Evolutionary conservation across 2,113 vertebrate genomes (phyloP).

Genomic region (Dicerorhinus sumatrensis): DNA sequence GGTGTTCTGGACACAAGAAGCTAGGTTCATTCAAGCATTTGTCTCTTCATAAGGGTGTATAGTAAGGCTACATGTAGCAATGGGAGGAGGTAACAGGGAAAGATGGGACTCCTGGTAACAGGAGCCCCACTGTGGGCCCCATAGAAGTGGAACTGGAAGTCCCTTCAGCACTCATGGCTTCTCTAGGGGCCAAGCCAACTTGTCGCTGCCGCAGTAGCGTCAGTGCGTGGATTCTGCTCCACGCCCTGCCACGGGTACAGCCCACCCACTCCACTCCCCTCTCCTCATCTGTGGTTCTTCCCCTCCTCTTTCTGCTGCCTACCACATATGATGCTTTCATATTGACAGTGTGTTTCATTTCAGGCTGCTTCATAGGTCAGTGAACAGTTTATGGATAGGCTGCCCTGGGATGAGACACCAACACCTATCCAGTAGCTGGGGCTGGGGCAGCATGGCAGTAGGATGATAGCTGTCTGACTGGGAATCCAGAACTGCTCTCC

Average conservation of each 20-base stretch:
- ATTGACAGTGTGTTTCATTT: background rate
- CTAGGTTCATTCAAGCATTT: background rate
- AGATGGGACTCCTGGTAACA: background rate
- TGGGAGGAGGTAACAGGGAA: background rate
- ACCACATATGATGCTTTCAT: accelerated
- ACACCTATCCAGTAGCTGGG: background rate
- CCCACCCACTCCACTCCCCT: background rate
- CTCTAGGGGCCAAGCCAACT: background rate
- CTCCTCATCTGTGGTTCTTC: background rate
- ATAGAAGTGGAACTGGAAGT: background rate
- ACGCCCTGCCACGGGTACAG: background rate
- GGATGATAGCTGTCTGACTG: background rate
- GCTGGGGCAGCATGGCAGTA: no score
- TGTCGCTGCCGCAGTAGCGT: background rate
- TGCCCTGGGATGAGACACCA: background rate
- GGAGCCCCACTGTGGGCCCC: background rate
- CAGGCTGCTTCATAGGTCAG: background rate
- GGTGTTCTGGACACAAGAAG: background rate
- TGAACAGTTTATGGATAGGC: background rate
- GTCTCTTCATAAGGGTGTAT: background rate
- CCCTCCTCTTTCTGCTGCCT: background rate
- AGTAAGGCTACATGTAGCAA: background rate
- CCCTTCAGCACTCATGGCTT: background rate
- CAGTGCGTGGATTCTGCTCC: background rate
- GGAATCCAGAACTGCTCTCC: background rate